Evolutionary conservation across 2,113 vertebrate species (phyloP), one percentile per base, ranked within the genome.

Genomic region (Podarcis muralis): DNA sequence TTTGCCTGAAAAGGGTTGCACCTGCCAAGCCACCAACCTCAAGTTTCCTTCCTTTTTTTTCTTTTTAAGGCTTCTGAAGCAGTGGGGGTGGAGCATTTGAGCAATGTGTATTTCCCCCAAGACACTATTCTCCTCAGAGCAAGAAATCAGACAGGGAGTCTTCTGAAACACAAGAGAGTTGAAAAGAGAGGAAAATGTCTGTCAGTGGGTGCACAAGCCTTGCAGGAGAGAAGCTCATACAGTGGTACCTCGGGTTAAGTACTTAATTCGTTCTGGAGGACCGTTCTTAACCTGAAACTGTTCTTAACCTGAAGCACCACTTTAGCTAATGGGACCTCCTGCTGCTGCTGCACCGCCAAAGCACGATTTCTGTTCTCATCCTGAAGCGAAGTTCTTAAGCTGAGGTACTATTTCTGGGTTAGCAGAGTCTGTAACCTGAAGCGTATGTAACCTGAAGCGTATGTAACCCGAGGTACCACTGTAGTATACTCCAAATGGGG

Each of bases 1-100:
- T 93, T 95, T 93, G 62, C 48, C 75, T 88, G 68, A 93, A 95
- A 93, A 93, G 94, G 83, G 89, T 91, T 93, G 92, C 95, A 95
- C 96, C 95, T 94, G 96, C 95, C 94, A 92, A 93, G 87, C 95
- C 89, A 92, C 92, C 91, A 40, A 91, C 95, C 94, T 95, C 94
- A 93, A 94, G 91, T 93, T 96, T 97, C 97, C 95, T 94, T 91
- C 94, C 93, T 94, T 30, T 94, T 93, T 93, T 90, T 93, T 91
- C 92, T 92, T 93, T 91, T 91, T 89, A 85, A 93, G 89, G 91
- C 89, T 88, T 92, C 88, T 53, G 48, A 77, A 20, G 59, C 59
- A 62, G 16, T 1, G n/a, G 16, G 92, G 91, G 93, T 62, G 23
- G 87, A 92, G 90, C 93, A 5, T 94, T 90, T 94, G 93, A 92